Base-by-base conservation (phyloP, 2,797 vertebrate species). In the Gadopsis marmoratus region DNA sequence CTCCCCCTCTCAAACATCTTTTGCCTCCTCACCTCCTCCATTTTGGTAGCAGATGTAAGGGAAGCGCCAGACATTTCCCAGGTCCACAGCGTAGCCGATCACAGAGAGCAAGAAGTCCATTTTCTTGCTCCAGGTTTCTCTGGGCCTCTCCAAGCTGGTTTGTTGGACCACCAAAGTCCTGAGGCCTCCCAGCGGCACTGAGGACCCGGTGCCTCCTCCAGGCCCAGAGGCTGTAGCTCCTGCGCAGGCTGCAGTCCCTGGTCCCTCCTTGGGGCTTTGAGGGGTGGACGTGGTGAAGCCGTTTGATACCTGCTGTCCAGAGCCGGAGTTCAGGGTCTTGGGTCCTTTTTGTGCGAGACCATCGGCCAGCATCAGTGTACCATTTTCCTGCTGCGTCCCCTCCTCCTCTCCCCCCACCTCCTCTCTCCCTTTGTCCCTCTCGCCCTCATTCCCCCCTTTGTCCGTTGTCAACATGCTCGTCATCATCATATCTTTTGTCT, bases 1-100 rank as follows among this genome's bases (percentile, higher is more conserved):
- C 59, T 21, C 29, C 21, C 64, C 14, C 19, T 39, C 48, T 53
- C 39, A 54, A 65, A 76, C n/a, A 69, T 26, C 13, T 26, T 47
- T 58, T 45, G 21, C 29, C 14, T 66, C 90, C 98, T 98, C 91
- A 99, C 98, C 98, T 96, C 98, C 98, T 93, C 98, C 98, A 0
- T 99, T 99, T 82, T 99, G 98, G 86, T 99, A 99, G 92, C 98
- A 99, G 87, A 99, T 97, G 74, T 99, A 99, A 7, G 98, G 98
- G 89, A 99, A 99, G 61, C 98, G 97, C 98, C 98, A 99, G 71
- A 99, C 96, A 0, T 99, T 99, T 70, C 98, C 98, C 90, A 99
- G 95, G 89, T 99, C 98, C 87, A 99, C 98, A 0, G 98, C 98
- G 0, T 99, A 99, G 82, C 98, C 98, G 23, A 99, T 98, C 87